phyloP scores from a whole-genome alignment of 2,797 vertebrate genomes.

The Echiichthys vipera region DNA sequence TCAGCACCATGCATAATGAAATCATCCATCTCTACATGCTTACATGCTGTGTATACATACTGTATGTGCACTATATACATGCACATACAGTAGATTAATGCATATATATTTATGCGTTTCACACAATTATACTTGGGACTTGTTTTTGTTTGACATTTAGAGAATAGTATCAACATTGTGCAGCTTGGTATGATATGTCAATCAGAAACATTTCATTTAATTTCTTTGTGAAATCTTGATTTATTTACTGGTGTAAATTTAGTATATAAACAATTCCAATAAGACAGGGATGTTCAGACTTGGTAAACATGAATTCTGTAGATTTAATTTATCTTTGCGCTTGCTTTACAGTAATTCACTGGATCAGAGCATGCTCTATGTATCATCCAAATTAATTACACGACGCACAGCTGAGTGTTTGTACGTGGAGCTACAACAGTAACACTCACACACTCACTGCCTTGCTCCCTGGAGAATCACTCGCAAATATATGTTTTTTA shows the following conservation, averaged over 20 bases:
- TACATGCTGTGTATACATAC: slow-evolving; percentile 1
- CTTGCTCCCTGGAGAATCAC: slow-evolving; percentile 38
- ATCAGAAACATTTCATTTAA: neutral
- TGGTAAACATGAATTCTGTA: slow-evolving; percentile 9
- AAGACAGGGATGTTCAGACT: slow-evolving; percentile 5
- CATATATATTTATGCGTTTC: neutral
- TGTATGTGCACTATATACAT: no score
- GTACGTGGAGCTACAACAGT: slow-evolving; percentile 11
- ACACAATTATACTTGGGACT: neutral
- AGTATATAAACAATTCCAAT: neutral
- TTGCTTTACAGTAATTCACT: slow-evolving; percentile 16
- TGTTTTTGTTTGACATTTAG: neutral
- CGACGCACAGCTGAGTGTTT: slow-evolving; percentile 16
- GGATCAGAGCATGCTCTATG: slow-evolving; percentile 14
- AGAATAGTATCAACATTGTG: neutral
- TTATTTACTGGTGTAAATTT: neutral
- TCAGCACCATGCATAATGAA: slow-evolving; percentile 53
- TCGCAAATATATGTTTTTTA: slow-evolving; percentile 36
- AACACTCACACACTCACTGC: slow-evolving; percentile 41
- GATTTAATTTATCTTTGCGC: slow-evolving; percentile 13
- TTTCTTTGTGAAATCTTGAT: no score
- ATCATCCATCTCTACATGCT: slow-evolving; percentile 27
- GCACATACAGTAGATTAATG: neutral
- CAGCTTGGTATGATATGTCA: neutral
- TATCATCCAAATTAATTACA: slow-evolving; percentile 39